phyloP scores from a whole-genome alignment of 2,113 vertebrate genomes.

The Chloropsis hardwickii region DNA sequence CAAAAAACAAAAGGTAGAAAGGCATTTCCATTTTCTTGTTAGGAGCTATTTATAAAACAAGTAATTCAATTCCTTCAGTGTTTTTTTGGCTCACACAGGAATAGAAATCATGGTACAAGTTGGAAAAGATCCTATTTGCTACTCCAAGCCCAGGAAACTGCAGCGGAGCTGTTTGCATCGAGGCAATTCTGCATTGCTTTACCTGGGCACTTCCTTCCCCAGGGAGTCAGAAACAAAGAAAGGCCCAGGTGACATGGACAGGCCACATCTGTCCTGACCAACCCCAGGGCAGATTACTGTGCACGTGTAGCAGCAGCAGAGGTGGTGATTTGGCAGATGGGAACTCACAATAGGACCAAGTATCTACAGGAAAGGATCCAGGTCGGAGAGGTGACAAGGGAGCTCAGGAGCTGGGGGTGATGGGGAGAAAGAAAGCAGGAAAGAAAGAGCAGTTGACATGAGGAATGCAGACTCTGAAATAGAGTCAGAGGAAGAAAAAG shows the following conservation, averaged over 20 bases:
- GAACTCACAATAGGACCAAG: neutral
- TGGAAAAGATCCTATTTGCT: neutral
- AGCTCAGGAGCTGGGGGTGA: neutral
- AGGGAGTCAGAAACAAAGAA: neutral
- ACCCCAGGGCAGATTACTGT: rapidly evolving
- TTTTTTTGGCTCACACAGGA: neutral
- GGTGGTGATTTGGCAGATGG: neutral
- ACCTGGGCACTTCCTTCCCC: neutral
- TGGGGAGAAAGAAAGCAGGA: neutral
- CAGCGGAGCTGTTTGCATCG: neutral
- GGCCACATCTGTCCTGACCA: neutral
- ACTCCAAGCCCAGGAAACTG: neutral
- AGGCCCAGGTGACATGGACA: rapidly evolving
- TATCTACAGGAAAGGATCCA: rapidly evolving
- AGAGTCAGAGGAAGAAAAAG: neutral
- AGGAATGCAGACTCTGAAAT: neutral
- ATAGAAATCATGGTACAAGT: rapidly evolving
- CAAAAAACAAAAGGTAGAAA: neutral
- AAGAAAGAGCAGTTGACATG: neutral
- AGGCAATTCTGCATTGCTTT: neutral
- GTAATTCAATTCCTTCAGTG: neutral
- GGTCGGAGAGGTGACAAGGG: neutral
- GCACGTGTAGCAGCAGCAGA: rapidly evolving
- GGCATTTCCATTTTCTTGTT: neutral
- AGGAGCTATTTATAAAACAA: neutral